phyloP scores from a whole-genome alignment of 2,113 vertebrate genomes.

The Proteles cristata region DNA sequence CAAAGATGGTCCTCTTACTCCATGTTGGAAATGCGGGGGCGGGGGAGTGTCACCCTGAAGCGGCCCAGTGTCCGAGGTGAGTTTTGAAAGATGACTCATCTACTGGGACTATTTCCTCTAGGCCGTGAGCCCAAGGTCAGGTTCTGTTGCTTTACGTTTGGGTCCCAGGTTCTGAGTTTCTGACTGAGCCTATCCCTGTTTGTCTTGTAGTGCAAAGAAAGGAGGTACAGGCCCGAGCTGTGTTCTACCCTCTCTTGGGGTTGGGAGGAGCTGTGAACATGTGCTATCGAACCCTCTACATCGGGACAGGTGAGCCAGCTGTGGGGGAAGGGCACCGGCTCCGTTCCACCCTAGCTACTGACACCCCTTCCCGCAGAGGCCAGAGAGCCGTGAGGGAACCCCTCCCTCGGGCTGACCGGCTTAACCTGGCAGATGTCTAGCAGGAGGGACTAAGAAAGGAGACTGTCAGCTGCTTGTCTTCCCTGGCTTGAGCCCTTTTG shows the following conservation, averaged over 20 bases:
- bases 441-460: neutral
- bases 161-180: slow-evolving; percentile 26
- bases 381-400: neutral
- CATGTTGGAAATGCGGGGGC: neutral
- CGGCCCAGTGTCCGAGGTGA: neutral
- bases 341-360: neutral
- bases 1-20: neutral
- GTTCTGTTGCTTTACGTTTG: neutral
- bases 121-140: neutral
- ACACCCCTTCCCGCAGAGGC: neutral
- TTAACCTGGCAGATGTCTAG: neutral
- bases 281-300: slow-evolving; percentile 98
- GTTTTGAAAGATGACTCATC: neutral
- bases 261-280: slow-evolving; percentile 94
- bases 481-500: neutral
- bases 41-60: neutral
- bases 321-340: neutral
- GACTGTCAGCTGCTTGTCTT: neutral
- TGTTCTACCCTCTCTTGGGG: slow-evolving; percentile 96
- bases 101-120: neutral
- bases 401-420: neutral
- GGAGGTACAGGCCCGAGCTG: slow-evolving; percentile 95
- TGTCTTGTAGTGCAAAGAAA: slow-evolving; percentile 90
- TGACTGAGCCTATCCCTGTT: slow-evolving; percentile 61
- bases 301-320: slow-evolving; percentile 93